Conservation (phyloP, 1,140 invertebrate species). For the Polypedilum pembai region DNA sequence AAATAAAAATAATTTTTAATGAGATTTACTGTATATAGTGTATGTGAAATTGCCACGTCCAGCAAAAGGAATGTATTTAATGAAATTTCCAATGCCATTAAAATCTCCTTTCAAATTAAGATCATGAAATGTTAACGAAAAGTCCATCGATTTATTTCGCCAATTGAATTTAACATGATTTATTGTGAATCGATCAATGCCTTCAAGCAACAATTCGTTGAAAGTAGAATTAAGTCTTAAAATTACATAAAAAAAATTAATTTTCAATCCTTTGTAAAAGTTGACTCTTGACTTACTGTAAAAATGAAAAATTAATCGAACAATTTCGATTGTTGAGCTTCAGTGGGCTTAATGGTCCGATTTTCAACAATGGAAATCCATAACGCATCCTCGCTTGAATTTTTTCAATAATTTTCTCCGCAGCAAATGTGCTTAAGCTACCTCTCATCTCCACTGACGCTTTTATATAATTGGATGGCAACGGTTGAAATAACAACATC, state of each 20-base stretch:
- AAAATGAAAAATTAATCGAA: constrained; percentile 20
- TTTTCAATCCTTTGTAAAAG: background rate
- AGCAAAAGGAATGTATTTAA: background rate
- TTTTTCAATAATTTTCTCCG: constrained; percentile 3
- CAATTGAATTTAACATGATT: constrained; percentile 5
- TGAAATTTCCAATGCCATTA: background rate
- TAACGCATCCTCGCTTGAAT: constrained; percentile 13
- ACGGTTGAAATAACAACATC: background rate
- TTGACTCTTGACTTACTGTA: background rate
- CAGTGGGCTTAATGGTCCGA: background rate
- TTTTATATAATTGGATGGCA: background rate
- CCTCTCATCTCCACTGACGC: background rate
- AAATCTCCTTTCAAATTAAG: background rate
- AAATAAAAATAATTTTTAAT: background rate
- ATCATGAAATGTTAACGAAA: background rate
- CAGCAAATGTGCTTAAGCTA: constrained; percentile 15
- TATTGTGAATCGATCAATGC: background rate
- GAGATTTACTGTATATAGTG: background rate
- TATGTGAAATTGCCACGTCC: background rate
- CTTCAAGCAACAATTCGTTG: background rate
- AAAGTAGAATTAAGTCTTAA: background rate
- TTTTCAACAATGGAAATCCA: constrained; percentile 11
- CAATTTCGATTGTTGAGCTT: background rate
- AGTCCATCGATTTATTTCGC: constrained; percentile 7
- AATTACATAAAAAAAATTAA: background rate